phyloP scores from a whole-genome alignment of 2,113 vertebrate genomes.

The Nycticryphes semicollaris region DNA sequence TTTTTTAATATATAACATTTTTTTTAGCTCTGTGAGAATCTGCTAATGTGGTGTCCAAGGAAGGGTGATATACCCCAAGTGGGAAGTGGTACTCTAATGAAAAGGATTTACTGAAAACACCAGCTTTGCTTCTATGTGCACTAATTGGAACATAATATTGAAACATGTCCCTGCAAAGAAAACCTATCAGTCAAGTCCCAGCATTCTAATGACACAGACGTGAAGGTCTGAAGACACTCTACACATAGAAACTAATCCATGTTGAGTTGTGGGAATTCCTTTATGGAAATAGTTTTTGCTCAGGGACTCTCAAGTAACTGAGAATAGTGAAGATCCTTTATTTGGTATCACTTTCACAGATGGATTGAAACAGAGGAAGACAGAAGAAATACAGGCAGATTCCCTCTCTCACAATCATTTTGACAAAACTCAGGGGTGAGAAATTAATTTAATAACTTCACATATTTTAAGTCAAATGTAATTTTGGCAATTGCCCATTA shows the following conservation, averaged over 20 bases:
- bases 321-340: background rate
- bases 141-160: background rate
- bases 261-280: background rate
- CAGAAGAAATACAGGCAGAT: background rate
- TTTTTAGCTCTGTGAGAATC: background rate
- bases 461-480: slow-evolving; percentile 25
- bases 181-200: background rate
- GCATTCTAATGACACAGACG: background rate
- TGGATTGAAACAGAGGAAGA: background rate
- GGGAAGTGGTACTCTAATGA: background rate
- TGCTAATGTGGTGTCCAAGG: background rate
- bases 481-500: slow-evolving; percentile 13
- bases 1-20: background rate
- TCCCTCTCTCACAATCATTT: background rate
- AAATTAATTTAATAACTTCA: background rate
- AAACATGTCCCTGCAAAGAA: background rate
- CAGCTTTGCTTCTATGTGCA: background rate
- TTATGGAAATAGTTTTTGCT: background rate
- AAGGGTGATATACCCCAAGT: background rate
- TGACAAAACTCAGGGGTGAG: background rate
- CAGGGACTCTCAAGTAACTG: background rate
- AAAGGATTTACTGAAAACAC: background rate
- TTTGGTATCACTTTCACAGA: background rate
- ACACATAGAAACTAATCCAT: background rate
- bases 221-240: background rate